phyloP scores from a whole-genome alignment of 1,140 invertebrate species.

The Ptiloglossa arizonensis region DNA sequence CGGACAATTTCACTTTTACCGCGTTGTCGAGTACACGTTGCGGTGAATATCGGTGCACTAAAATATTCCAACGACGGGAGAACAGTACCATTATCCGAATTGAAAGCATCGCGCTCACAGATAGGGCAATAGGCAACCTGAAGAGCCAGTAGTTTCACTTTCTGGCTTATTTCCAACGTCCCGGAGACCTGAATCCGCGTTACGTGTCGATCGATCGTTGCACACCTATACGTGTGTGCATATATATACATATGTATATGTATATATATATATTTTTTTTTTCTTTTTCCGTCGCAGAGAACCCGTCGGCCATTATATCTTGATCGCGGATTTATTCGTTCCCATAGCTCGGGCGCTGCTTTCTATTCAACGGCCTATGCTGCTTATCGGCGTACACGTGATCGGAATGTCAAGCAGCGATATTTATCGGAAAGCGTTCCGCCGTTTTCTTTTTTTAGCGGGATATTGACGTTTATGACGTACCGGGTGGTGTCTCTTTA shows the following conservation, averaged over 20 bases:
- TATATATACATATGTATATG: too few species aligned
- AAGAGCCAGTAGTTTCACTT: conserved; percentile 63
- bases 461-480: neutral
- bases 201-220: conserved; percentile 41
- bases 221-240: too few species aligned
- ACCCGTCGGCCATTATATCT: conserved; percentile 1
- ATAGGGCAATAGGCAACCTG: conserved; percentile 51
- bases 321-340: conserved; percentile 2
- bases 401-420: conserved; percentile 10
- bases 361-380: neutral
- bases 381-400: neutral
- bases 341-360: neutral
- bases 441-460: neutral
- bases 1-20: neutral
- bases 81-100: conserved; percentile 46
- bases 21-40: neutral
- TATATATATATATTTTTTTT: conserved; percentile 45
- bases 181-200: conserved; percentile 61
- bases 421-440: neutral
- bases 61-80: conserved; percentile 26
- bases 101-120: conserved; percentile 34
- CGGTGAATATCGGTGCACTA: neutral
- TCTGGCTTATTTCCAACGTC: conserved; percentile 67
- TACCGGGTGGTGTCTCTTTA: neutral
- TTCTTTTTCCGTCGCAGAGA: conserved; percentile 19